A percentile compares a stretch with the other conserved stretches of the same genome.
phyloP scores from a whole-genome alignment of 1,140 invertebrate genomes.

The Diachasmimorpha longicaudata region DNA sequence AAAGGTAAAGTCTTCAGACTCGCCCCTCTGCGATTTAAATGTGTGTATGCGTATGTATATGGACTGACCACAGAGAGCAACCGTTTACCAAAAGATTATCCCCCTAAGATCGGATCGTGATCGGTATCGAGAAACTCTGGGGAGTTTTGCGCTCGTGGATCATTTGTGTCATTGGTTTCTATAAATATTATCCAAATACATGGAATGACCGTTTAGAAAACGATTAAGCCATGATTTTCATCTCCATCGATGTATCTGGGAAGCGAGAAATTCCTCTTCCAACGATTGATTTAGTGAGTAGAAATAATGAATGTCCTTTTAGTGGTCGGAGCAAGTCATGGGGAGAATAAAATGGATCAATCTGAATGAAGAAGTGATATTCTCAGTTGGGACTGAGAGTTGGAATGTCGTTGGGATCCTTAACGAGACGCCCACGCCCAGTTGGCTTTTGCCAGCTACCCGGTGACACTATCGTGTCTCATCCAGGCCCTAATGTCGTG shows the following conservation, averaged over 20 bases:
- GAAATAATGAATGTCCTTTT: not conserved
- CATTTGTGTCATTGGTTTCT: constrained; percentile 10
- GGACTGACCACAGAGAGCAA: constrained; percentile 24
- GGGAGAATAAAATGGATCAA: constrained; percentile 2
- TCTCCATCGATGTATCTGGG: not conserved
- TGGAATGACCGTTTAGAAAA: not conserved
- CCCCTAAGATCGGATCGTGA: constrained; percentile 39
- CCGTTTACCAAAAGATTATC: constrained; percentile 59
- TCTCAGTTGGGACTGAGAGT: constrained; percentile 1
- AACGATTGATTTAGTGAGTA: not conserved
- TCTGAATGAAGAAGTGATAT: constrained; percentile 13
- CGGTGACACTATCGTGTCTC: constrained; percentile 55
- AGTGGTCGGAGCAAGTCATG: not conserved
- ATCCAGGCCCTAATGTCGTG: constrained; percentile 57
- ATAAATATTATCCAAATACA: not conserved
- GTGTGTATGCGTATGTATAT: not conserved
- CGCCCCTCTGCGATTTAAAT: constrained; percentile 4
- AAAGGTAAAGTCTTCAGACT: constrained; percentile 43
- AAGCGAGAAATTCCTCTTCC: not conserved
- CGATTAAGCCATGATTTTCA: not conserved
- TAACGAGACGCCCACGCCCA: constrained; percentile 42
- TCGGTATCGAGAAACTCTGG: constrained; percentile 25
- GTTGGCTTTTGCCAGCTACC: constrained; percentile 43
- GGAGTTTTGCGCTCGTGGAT: constrained; percentile 23
- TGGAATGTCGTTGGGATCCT: constrained; percentile 11